These are phyloP conservation scores for Dicrostonyx torquatus DNA, from an alignment of 2,797 vertebrate genomes.

Conservation along the genomic window DNA sequence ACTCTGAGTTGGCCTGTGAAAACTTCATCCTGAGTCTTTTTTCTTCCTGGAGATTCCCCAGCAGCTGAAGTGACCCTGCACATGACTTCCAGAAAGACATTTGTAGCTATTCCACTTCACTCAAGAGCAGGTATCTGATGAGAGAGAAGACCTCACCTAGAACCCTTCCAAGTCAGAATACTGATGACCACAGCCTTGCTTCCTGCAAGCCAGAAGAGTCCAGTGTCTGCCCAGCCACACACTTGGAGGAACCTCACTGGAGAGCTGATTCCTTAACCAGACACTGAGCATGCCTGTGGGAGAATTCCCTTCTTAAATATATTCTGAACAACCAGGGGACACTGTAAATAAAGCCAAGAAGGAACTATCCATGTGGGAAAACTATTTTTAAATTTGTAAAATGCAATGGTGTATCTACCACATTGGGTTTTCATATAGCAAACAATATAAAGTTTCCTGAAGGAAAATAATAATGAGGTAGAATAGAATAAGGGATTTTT, in stretches of 20 bases:
- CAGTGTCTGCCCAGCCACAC: neutral
- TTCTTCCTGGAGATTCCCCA: slow-evolving; percentile 64
- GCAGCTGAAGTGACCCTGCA: neutral
- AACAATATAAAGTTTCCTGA: neutral
- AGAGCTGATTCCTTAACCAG: neutral
- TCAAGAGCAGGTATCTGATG: neutral
- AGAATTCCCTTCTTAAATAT: neutral
- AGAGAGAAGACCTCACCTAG: slow-evolving; percentile 11
- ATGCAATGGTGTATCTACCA: neutral
- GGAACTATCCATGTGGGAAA: neutral
- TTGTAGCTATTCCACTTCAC: slow-evolving; percentile 41
- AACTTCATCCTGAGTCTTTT: slow-evolving; percentile 56
- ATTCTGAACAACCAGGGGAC: neutral
- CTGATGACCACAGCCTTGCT: slow-evolving; percentile 28
- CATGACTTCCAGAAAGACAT: slow-evolving; percentile 53
- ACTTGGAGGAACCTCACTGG: neutral
- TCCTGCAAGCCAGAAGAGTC: neutral
- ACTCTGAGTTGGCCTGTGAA: slow-evolving; percentile 39
- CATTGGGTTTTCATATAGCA: neutral
- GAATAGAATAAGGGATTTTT: slow-evolving; percentile 8
- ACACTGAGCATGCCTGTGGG: neutral
- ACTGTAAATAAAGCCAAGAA: neutral
- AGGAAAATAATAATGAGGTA: slow-evolving; percentile 31
- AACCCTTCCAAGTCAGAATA: slow-evolving; percentile 32
- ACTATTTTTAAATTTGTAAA: slow-evolving; percentile 40